These are phyloP conservation scores for Yponomeuta plumbellus DNA, from an alignment of 2,888 invertebrate genomes.

Conservation along the genomic window DNA sequence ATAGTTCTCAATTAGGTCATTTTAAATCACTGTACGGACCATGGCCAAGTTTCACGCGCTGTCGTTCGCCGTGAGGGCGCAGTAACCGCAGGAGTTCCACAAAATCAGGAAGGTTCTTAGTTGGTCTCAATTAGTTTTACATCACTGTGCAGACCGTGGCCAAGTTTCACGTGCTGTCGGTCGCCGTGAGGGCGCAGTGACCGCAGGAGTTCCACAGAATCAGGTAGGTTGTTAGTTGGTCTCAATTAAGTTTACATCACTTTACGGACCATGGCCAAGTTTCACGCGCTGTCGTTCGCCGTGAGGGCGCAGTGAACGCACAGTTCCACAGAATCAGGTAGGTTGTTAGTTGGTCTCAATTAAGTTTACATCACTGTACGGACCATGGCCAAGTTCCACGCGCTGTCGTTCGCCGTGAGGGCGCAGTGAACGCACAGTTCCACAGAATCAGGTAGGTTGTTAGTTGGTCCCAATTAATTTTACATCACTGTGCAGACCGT, in stretches of 20 bases:
- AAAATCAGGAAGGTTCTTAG: slow-evolving; percentile 47
- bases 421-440: no score
- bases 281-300: slow-evolving; percentile 77
- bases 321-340: slow-evolving; percentile 58
- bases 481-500: slow-evolving; percentile 65
- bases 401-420: no score
- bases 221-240: no score
- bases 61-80: slow-evolving; percentile 76
- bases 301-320: slow-evolving; percentile 73
- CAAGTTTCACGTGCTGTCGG: slow-evolving; percentile 76
- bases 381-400: no score
- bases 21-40: slow-evolving; percentile 67
- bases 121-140: slow-evolving; percentile 67
- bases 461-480: slow-evolving; percentile 67
- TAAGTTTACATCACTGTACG: no score
- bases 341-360: no score
- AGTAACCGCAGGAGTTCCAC: slow-evolving; percentile 67
- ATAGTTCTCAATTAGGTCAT: no score
- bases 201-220: slow-evolving; percentile 65
- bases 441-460: no score
- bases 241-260: no score
- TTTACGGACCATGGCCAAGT: slow-evolving; percentile 73
- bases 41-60: slow-evolving; percentile 78
- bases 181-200: slow-evolving; percentile 75
- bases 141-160: slow-evolving; percentile 71